Conservation (phyloP, 2,113 vertebrate species). For the Trinectes maculatus region DNA sequence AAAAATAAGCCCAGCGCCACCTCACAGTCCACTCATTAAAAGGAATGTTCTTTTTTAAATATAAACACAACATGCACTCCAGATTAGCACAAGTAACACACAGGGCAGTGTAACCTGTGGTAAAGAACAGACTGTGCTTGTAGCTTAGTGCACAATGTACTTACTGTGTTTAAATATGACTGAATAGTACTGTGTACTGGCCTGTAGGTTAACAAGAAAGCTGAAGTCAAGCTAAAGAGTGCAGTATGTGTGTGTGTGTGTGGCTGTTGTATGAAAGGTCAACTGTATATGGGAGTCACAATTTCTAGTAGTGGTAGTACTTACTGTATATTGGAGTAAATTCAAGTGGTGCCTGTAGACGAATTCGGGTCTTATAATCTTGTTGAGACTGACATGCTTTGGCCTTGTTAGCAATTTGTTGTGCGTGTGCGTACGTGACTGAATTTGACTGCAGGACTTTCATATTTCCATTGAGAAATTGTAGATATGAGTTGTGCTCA, state of each 20-base stretch:
- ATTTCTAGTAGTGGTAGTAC: background rate
- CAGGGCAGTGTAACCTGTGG: background rate
- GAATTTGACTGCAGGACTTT: background rate
- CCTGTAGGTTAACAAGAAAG: conserved; percentile 6
- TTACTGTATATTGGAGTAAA: conserved; percentile 34
- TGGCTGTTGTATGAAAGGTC: conserved; percentile 7
- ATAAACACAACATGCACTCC: too few relatives aligned
- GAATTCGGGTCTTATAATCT: background rate
- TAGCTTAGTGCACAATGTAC: background rate
- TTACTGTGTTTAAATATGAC: conserved; percentile 3
- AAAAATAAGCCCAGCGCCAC: background rate
- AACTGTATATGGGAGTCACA: conserved; percentile 24
- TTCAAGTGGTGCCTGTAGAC: conserved; percentile 32
- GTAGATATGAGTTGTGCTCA: too few relatives aligned
- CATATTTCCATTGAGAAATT: too few relatives aligned
- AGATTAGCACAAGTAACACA: conserved; percentile 1
- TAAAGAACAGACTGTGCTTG: conserved; percentile 1
- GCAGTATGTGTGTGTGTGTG: conserved; percentile 29
- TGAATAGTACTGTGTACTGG: background rate
- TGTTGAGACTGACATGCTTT: background rate
- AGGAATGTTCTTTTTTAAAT: too few relatives aligned
- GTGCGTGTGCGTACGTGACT: too few relatives aligned
- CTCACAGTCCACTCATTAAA: background rate
- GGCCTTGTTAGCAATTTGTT: too few relatives aligned
- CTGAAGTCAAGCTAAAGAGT: too few relatives aligned